Percentiles rank a stretch among this genome's conserved stretches.
Evolutionary conservation across 2,888 invertebrate species (phyloP).

Genomic region (Hypolimnas misippus): DNA sequence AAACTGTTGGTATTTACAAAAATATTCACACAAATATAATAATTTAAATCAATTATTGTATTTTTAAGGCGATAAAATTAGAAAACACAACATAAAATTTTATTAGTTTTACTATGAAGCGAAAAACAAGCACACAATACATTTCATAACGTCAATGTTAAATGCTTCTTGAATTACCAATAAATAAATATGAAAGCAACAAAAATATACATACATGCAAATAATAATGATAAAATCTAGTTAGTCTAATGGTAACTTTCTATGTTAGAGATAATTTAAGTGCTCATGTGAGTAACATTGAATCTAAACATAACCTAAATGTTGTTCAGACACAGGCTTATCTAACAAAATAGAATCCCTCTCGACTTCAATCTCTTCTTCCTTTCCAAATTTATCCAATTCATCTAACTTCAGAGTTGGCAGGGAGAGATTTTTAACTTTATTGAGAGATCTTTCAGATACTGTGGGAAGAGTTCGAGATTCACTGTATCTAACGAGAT

Average conservation of each 20-base stretch:
- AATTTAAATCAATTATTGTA: slow-evolving; percentile 13
- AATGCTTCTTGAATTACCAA: not conserved
- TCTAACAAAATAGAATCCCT: slow-evolving; percentile 58
- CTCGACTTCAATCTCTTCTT: slow-evolving; percentile 64
- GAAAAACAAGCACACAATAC: slow-evolving; percentile 36
- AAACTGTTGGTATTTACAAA: slow-evolving; percentile 59
- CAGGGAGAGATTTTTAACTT: slow-evolving; percentile 72
- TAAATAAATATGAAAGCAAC: not conserved
- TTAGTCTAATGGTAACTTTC: slow-evolving; percentile 45
- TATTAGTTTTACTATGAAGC: slow-evolving; percentile 15
- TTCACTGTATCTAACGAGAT: slow-evolving; percentile 63
- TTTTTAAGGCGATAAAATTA: slow-evolving; percentile 41
- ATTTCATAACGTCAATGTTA: not conserved
- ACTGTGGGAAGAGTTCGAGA: slow-evolving; percentile 66
- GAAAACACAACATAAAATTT: slow-evolving; percentile 39
- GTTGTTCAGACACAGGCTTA: slow-evolving; percentile 81
- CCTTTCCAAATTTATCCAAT: slow-evolving; percentile 63
- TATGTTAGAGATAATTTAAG: slow-evolving; percentile 31
- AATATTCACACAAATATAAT: slow-evolving; percentile 44
- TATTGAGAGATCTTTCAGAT: slow-evolving; percentile 65
- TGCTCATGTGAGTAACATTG: not conserved
- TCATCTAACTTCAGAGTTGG: slow-evolving; percentile 76
- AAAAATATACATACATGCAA: slow-evolving; percentile 2
- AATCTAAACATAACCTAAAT: slow-evolving; percentile 82
- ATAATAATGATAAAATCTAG: slow-evolving; percentile 11